Conservation (phyloP, 1,140 invertebrate genomes). For the Monomorium pharaonis region DNA sequence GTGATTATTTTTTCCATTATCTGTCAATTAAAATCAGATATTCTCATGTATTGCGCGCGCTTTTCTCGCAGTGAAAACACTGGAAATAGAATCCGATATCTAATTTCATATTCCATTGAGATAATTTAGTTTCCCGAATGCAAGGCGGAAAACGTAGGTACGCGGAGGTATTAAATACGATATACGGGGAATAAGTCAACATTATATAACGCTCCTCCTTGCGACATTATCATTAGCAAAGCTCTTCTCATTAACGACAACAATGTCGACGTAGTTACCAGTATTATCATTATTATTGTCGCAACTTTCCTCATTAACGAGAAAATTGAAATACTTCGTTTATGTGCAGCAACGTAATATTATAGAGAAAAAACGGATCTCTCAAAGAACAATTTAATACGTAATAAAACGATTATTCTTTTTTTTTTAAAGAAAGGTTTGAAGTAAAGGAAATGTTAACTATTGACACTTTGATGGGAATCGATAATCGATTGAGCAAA, state of each 20-base stretch:
- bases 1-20: constrained; percentile 5
- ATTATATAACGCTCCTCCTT: constrained; percentile 54
- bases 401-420: background rate
- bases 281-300: constrained; percentile 60
- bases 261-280: constrained; percentile 52
- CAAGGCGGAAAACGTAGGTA: constrained; percentile 28
- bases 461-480: background rate
- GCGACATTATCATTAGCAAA: constrained; percentile 60
- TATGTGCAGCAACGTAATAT: constrained; percentile 31
- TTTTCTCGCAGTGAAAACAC: background rate
- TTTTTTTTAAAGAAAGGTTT: background rate
- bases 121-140: constrained; percentile 32
- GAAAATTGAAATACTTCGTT: constrained; percentile 55
- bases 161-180: constrained; percentile 33
- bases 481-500: background rate
- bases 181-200: constrained; percentile 57
- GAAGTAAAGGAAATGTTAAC: background rate
- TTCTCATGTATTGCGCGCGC: background rate
- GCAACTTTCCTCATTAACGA: constrained; percentile 56
- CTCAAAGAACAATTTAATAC: constrained; percentile 16
- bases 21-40: constrained; percentile 20
- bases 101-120: constrained; percentile 44
- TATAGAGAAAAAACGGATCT: background rate
- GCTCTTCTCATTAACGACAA: constrained; percentile 60
- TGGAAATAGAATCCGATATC: constrained; percentile 27